Evolutionary conservation across 2,113 vertebrate genomes (phyloP), one percentile per base, ranked within the genome.

Genomic region (Marmota flaviventris): DNA sequence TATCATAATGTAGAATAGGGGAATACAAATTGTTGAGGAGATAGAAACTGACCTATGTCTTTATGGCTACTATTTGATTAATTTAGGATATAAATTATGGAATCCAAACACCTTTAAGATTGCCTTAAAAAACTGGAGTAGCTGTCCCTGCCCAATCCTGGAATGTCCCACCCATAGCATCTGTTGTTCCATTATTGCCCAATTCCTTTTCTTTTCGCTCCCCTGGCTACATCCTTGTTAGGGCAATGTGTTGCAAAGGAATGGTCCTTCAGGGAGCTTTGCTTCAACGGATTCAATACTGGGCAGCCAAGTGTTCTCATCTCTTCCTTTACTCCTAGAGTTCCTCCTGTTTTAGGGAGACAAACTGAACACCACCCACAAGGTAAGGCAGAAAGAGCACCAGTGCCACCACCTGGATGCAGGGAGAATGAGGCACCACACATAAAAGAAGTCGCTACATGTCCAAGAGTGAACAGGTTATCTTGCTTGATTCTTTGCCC

Each of bases 361-460:
- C 77, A 9, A 56, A 56, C 84, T 51, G 83, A 92, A 63, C 12
- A 76, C 48, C 3, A 91, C 61, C 93, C 89, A 88, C 93, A 78
- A 37, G 91, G 93, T 29, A 69, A 98, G 87, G 97, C 96, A 85
- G 96, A 97, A 97, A 98, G 98, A 97, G 56, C 95, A 97, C 96
- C 95, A 97, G 96, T 83, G 98, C 97, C 98, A 97, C 98, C 98
- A 91, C 81, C 97, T 98, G 98, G 98, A 97, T 89, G 82, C 92
- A 97, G 72, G 88, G 88, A 94, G 98, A 96, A 98, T 32, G 96
- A 97, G 70, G 97, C 92, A 63, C 14, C 85, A 14, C 22, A 10
- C 4, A 22, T 9, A 51, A 76, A 65, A 88, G 61, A 37, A 79
- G 91, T 51, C 5, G 0, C n/a, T 69, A 4, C 0, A 3, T 4